Conservation (phyloP, 2,888 invertebrate species). For the Nasonovia ribisnigri region DNA sequence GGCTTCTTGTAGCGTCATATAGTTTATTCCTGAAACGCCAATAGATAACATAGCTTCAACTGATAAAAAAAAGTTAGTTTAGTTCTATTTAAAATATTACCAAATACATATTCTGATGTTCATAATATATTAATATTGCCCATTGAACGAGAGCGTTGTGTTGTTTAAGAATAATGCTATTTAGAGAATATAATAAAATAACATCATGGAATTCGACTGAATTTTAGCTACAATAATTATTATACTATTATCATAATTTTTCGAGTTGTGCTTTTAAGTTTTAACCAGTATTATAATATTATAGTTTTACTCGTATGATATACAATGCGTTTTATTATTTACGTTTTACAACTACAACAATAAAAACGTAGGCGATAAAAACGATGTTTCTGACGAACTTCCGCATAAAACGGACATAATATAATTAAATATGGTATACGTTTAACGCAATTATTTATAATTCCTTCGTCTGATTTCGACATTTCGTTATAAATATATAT, state of each 20-base stretch:
- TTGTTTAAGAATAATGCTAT: background rate
- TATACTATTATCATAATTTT: background rate
- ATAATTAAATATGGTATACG: background rate
- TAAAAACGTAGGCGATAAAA: background rate
- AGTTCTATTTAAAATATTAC: background rate
- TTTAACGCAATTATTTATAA: constrained; percentile 7
- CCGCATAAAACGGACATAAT: background rate
- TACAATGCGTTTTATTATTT: background rate
- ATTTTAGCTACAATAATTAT: background rate
- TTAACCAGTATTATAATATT: background rate
- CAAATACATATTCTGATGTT: background rate
- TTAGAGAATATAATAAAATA: background rate
- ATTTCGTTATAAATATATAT: background rate
- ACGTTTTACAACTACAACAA: background rate
- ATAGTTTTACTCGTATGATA: background rate
- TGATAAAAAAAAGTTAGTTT: background rate
- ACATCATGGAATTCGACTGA: background rate
- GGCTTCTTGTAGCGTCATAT: background rate
- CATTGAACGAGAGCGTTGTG: background rate
- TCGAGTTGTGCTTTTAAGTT: background rate
- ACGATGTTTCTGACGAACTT: background rate
- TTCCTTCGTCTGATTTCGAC: background rate
- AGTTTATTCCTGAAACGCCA: background rate
- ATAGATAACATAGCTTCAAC: background rate
- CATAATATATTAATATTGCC: background rate